These are phyloP conservation scores for Puntigrus tetrazona DNA, from an alignment of 2,113 vertebrate species.

Conservation along the genomic window DNA sequence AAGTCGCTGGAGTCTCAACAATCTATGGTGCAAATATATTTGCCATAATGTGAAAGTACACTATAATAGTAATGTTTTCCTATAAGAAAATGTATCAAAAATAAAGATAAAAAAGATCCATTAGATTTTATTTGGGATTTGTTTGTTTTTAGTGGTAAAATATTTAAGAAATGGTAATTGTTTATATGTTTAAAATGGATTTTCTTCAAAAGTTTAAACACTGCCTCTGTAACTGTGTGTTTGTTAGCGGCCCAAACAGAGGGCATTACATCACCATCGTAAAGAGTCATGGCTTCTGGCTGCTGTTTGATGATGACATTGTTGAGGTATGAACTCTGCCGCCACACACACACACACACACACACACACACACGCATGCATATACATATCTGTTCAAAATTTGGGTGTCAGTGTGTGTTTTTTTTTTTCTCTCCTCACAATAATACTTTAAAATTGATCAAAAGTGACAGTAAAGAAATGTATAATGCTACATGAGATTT, in stretches of 20 bases:
- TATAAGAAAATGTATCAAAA: neutral
- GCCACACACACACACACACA: too few relatives aligned
- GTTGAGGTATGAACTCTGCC: conserved; percentile 88
- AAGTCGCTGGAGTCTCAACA: neutral
- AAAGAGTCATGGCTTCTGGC: conserved; percentile 98
- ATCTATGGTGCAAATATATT: neutral
- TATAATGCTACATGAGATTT: neutral
- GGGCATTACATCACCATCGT: conserved; percentile 98
- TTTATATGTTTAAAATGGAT: neutral
- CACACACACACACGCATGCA: too few relatives aligned
- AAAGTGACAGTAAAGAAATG: neutral
- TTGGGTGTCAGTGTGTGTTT: neutral
- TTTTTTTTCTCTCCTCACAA: too few relatives aligned
- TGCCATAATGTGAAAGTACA: neutral
- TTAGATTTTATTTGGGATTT: neutral
- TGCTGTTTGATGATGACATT: conserved; percentile 96
- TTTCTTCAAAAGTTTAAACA: neutral
- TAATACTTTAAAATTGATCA: neutral
- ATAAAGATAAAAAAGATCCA: neutral
- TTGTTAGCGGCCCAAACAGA: conserved; percentile 91
- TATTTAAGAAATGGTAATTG: neutral
- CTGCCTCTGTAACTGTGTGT: conserved; percentile 54
- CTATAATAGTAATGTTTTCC: neutral
- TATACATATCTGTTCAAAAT: neutral
- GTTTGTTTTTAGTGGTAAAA: neutral